Base-by-base conservation (phyloP, 2,113 vertebrate species). In the Peromyscus polionotus region DNA sequence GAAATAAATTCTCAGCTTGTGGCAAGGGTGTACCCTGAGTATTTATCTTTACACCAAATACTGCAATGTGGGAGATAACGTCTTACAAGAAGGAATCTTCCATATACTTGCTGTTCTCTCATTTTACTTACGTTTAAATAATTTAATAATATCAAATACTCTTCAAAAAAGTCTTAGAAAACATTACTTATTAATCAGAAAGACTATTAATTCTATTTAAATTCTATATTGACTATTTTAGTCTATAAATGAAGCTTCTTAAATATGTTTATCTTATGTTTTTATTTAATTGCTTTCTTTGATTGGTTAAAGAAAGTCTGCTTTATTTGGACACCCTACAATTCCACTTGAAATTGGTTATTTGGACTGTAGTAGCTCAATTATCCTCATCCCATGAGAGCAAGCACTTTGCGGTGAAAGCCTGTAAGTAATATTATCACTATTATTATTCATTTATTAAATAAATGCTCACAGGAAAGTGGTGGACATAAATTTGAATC, bases 161-260 rank as follows among this genome's bases (percentile, higher is more conserved):
- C 26, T 90, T 95, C 36, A 81, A 79, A 90, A 84, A 57, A 91
- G 91, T 90, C 8, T 77, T 75, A 68, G 16, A 33, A 75, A 88
- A 94, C 70, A 22, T 51, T 68, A 81, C 70, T 70, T 90, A 16
- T 81, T 76, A 84, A 63, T 20, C 83, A 68, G 6, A 26, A 91
- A 76, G 33, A 73, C 6, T 63, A 76, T 6, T 31, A 85, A 54
- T 26, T 45, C 39, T 54, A 70, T 26, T 94, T 65, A 92, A 83
- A 92, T 57, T 93, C 36, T 70, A 16, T 67, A 20, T 84, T 83
- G 20, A 73, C 19, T 67, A 81, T 57, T 90, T 0, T 24, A 81
- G n/a, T 73, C 28, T 79, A 4, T 84, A 72, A 87, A 42, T n/a
- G 70, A 1, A 63, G 61, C 83, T 91, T 80, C 11, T 91, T 76